phyloP scores from a whole-genome alignment of 35 echinoderm and acorn worm genomes.

The Lytechinus variegatus region DNA sequence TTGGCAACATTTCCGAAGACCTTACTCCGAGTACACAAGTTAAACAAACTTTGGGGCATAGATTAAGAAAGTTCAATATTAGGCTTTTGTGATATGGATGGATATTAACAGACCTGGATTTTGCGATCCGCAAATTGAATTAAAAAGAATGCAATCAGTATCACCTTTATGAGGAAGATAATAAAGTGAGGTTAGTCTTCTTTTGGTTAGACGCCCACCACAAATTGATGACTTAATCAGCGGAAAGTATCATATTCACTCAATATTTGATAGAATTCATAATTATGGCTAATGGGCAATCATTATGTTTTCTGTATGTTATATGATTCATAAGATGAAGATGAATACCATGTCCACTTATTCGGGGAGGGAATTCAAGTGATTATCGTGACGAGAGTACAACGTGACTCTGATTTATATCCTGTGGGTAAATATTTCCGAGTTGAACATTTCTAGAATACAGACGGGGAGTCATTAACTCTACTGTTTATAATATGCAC shows the following conservation, averaged over 20 bases:
- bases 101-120: too few species aligned
- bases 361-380: not conserved
- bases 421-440: not conserved
- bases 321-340: not conserved
- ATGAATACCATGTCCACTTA: not conserved
- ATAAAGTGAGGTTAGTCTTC: not conserved
- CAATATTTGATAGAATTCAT: not conserved
- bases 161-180: not conserved
- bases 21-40: too few species aligned
- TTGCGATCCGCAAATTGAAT: not conserved
- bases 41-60: too few species aligned
- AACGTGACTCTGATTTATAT: not conserved
- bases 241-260: slow-evolving; percentile 3
- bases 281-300: not conserved
- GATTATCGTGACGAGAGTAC: too few species aligned
- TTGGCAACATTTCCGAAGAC: too few species aligned
- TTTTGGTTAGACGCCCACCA: not conserved
- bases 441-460: too few species aligned
- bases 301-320: not conserved
- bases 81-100: too few species aligned
- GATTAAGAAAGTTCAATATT: too few species aligned
- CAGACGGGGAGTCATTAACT: too few species aligned
- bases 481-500: too few species aligned
- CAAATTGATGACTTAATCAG: not conserved
- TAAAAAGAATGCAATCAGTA: not conserved